These are phyloP conservation scores for Subanguina moxae DNA, from an alignment of 1,140 invertebrate genomes.

Conservation along the genomic window DNA sequence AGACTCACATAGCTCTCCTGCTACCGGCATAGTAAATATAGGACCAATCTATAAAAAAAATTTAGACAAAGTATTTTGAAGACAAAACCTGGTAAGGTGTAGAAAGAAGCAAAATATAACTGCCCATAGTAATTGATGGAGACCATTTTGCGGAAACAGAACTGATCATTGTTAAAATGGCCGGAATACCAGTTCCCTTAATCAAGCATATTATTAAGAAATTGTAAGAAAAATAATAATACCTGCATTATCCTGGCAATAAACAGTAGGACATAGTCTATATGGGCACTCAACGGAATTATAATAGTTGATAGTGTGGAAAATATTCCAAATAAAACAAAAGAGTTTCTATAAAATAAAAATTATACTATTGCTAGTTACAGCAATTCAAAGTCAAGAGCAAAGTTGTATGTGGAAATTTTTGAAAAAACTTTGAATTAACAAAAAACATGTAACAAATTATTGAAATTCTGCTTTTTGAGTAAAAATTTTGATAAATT, in stretches of 20 bases:
- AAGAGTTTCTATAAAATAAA: no score
- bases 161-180: neutral
- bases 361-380: no score
- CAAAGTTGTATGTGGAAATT: no score
- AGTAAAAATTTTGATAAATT: no score
- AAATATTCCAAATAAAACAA: no score
- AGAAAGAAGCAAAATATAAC: conserved; percentile 1
- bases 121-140: neutral
- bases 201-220: neutral
- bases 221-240: neutral
- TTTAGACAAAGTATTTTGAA: neutral
- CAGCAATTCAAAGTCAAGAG: no score
- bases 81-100: neutral
- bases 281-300: no score
- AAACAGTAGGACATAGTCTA: neutral
- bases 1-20: conserved; percentile 39
- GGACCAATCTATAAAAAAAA: conserved; percentile 30
- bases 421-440: no score
- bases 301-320: no score
- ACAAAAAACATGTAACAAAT: no score
- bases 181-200: neutral
- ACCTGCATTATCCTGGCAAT: neutral
- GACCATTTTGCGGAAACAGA: conserved; percentile 9
- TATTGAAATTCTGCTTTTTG: no score
- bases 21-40: conserved; percentile 46